A percentile compares a stretch with the other conserved stretches of the same genome.
Evolutionary conservation across 2,888 invertebrate genomes (phyloP).

Genomic region (Morpho achilles): DNA sequence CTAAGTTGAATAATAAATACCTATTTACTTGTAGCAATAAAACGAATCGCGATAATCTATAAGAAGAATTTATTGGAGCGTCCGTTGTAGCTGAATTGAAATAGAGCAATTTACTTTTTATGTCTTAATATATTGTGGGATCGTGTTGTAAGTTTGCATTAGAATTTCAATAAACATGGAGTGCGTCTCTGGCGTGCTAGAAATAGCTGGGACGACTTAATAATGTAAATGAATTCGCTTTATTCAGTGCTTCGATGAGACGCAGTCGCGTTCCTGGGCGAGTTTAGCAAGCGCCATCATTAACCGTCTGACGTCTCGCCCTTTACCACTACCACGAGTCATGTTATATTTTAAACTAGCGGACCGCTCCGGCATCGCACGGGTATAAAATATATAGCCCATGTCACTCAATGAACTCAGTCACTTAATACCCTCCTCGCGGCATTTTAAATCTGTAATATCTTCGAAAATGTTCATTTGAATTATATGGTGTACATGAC

Average conservation of each 20-base stretch:
- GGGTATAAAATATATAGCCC: no score
- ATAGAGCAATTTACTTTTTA: conserved; percentile 12
- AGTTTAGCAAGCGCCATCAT: conserved; percentile 39
- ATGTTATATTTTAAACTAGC: not conserved
- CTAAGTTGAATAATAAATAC: no score
- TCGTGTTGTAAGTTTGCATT: conserved; percentile 15
- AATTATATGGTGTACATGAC: no score
- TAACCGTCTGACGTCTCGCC: conserved; percentile 32
- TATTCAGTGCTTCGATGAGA: conserved; percentile 51
- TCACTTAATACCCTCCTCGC: no score
- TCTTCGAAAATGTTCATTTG: no score
- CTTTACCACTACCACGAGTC: conserved; percentile 18
- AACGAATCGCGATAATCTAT: no score
- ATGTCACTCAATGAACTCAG: no score
- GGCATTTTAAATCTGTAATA: no score
- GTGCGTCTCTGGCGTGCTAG: conserved; percentile 42
- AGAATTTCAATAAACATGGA: conserved; percentile 25
- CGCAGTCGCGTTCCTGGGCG: conserved; percentile 51
- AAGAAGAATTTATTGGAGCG: not conserved
- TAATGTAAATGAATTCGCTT: conserved; percentile 61
- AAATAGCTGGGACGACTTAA: conserved; percentile 55
- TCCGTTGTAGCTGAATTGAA: conserved; percentile 1
- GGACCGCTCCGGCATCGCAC: no score
- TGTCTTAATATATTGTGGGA: conserved; percentile 15
- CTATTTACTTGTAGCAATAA: no score